phyloP scores from a whole-genome alignment of 2,888 invertebrate genomes.

The Apoda limacodes region DNA sequence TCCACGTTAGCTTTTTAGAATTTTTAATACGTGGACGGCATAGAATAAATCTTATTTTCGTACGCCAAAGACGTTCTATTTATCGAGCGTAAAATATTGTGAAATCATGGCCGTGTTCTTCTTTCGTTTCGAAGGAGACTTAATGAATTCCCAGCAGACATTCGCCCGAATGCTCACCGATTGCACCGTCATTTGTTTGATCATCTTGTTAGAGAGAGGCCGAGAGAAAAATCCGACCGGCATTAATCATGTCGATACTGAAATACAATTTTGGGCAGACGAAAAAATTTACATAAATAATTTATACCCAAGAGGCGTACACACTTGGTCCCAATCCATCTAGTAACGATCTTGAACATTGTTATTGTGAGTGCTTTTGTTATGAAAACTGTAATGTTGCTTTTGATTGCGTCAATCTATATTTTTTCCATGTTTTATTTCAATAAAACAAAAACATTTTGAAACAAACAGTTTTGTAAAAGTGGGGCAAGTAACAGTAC shows the following conservation, averaged over 20 bases:
- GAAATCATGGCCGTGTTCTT: conserved; percentile 23
- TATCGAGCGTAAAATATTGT: conserved; percentile 22
- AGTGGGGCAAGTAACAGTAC: too few species aligned
- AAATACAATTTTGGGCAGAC: conserved; percentile 59
- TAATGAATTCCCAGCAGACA: conserved; percentile 55
- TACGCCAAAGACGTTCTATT: conserved; percentile 27
- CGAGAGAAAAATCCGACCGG: conserved; percentile 59
- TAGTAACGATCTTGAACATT: too few species aligned
- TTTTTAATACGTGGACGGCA: too few species aligned
- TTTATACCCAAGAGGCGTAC: conserved; percentile 53
- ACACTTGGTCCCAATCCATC: too few species aligned
- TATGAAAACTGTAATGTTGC: too few species aligned
- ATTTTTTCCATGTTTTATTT: too few species aligned
- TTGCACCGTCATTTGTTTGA: conserved; percentile 55
- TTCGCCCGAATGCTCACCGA: conserved; percentile 42
- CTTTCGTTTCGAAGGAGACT: conserved; percentile 29
- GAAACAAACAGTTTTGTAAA: too few species aligned
- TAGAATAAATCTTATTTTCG: conserved; percentile 22
- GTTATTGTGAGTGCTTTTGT: too few species aligned
- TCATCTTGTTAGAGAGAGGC: conserved; percentile 50
- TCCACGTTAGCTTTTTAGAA: conserved; percentile 15
- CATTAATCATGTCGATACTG: conserved; percentile 60
- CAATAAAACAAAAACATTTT: too few species aligned
- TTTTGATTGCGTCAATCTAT: too few species aligned
- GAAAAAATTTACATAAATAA: conserved; percentile 65